Conservation (phyloP, 2,797 vertebrate species). For the Acipenser ruthenus region DNA sequence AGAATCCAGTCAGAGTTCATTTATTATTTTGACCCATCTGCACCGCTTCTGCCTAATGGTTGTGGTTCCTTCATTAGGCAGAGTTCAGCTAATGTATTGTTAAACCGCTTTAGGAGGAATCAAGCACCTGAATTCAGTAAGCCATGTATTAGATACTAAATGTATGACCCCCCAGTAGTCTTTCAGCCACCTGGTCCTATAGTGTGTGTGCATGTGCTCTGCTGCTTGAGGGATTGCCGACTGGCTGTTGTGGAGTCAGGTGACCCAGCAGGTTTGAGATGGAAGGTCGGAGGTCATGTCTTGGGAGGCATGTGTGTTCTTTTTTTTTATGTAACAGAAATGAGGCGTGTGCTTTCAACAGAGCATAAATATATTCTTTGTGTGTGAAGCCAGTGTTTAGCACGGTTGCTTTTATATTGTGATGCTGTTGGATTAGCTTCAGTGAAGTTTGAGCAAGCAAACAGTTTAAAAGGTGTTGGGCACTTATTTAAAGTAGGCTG, state of each 20-base stretch:
- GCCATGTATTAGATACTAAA: not conserved
- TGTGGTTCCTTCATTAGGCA: slow-evolving; percentile 27
- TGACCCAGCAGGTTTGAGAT: not conserved
- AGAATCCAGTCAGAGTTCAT: too few species aligned
- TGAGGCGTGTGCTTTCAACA: not conserved
- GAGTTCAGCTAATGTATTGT: slow-evolving; percentile 45
- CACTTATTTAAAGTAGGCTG: too few species aligned
- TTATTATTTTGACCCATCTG: slow-evolving; percentile 39
- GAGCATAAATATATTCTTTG: not conserved
- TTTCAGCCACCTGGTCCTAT: not conserved
- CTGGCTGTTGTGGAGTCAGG: too few species aligned
- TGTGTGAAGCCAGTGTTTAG: not conserved
- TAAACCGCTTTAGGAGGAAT: slow-evolving; percentile 31
- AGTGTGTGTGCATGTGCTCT: not conserved
- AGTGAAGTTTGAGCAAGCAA: not conserved
- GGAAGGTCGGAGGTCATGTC: not conserved
- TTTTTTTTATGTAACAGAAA: too few species aligned
- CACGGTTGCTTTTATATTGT: not conserved
- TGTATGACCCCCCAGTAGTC: not conserved
- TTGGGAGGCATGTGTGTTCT: not conserved
- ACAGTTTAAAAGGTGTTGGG: too few species aligned
- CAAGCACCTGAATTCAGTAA: not conserved
- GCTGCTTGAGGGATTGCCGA: too few species aligned
- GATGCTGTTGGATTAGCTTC: not conserved
- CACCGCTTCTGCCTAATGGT: slow-evolving; percentile 7